phyloP scores from a whole-genome alignment of 2,113 vertebrate species.

The Tachysurus fulvidraco region DNA sequence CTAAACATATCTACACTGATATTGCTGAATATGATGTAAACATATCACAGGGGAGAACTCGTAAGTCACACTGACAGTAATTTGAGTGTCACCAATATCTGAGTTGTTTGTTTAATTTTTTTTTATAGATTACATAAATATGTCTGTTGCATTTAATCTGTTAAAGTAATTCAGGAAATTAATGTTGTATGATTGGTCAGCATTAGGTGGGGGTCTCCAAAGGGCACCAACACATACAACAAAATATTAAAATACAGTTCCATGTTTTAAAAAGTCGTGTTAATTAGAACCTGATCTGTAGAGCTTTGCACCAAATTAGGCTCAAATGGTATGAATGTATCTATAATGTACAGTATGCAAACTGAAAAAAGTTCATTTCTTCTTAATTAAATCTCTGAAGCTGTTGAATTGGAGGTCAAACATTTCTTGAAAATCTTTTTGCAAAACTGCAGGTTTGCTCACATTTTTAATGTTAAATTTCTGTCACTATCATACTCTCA shows the following conservation, averaged over 20 bases:
- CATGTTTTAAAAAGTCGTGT: neutral
- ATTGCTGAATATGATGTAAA: neutral
- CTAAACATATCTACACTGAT: neutral
- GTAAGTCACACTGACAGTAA: neutral
- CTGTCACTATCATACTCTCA: neutral
- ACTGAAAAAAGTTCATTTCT: neutral
- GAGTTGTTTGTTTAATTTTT: neutral
- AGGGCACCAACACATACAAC: neutral
- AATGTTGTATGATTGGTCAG: neutral
- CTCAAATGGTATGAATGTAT: neutral
- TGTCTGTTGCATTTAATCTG: neutral
- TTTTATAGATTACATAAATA: neutral
- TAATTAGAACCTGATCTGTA: neutral
- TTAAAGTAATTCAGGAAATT: neutral
- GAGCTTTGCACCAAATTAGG: neutral
- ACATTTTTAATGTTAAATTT: constrained; percentile 38
- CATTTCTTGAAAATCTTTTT: neutral
- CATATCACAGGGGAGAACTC: neutral
- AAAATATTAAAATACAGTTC: neutral
- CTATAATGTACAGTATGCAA: neutral
- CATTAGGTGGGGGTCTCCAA: neutral
- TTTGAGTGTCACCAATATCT: neutral
- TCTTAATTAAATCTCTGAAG: neutral
- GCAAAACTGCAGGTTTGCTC: neutral
- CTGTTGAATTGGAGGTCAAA: neutral